These are phyloP conservation scores for Picus viridis DNA, from an alignment of 2,797 vertebrate species.

Conservation along the genomic window DNA sequence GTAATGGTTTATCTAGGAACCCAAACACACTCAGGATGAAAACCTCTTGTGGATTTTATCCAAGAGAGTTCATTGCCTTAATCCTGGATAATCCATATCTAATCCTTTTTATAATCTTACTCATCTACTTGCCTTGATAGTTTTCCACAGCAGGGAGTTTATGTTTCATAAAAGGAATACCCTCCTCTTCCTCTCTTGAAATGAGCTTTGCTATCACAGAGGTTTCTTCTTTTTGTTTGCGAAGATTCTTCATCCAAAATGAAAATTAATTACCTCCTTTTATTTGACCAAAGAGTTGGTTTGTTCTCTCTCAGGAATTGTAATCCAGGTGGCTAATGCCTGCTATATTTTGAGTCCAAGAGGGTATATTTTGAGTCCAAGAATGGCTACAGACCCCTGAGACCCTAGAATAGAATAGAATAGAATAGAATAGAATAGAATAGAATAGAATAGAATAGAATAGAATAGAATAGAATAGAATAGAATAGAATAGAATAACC, in stretches of 20 bases:
- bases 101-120: constrained; percentile 67
- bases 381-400: background rate
- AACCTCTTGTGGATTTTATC: constrained; percentile 55
- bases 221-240: background rate
- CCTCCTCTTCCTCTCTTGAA: background rate
- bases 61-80: constrained; percentile 51
- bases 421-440: too few relatives aligned
- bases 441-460: too few relatives aligned
- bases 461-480: too few relatives aligned
- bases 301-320: background rate
- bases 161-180: constrained; percentile 23
- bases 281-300: background rate
- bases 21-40: constrained; percentile 3
- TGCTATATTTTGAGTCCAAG: background rate
- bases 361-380: background rate
- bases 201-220: background rate
- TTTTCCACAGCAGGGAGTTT: constrained; percentile 49
- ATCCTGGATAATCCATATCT: constrained; percentile 61
- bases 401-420: background rate
- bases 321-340: background rate
- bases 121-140: constrained; percentile 56
- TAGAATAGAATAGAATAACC: too few relatives aligned
- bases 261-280: background rate
- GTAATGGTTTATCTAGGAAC: background rate
- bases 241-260: background rate